Percentiles rank a stretch among this genome's conserved stretches.
These are phyloP conservation scores for Drosophila limbata DNA, from an alignment of 2,888 invertebrate genomes.

Conservation along the genomic window DNA sequence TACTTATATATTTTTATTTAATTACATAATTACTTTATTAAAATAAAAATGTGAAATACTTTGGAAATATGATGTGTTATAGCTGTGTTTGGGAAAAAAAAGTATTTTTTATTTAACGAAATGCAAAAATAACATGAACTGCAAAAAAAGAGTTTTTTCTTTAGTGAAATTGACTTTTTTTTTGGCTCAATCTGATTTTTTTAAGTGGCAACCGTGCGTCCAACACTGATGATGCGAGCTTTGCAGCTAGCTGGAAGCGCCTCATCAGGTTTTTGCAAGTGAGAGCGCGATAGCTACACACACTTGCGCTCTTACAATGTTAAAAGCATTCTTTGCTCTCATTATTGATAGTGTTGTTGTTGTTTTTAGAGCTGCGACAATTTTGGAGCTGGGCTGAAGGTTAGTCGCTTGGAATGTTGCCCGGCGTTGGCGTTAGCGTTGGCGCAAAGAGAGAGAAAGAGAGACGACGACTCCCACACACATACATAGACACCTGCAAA, in stretches of 20 bases:
- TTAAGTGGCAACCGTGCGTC: slow-evolving; percentile 15
- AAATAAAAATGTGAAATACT: too few relatives aligned
- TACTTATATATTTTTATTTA: too few relatives aligned
- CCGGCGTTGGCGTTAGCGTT: slow-evolving; percentile 68
- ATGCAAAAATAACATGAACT: too few relatives aligned
- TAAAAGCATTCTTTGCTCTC: slow-evolving; percentile 35
- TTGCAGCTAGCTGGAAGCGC: slow-evolving; percentile 34
- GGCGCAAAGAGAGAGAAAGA: slow-evolving; percentile 36
- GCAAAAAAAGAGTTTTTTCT: too few relatives aligned
- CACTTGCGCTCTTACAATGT: neutral
- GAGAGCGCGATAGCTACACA: slow-evolving; percentile 9
- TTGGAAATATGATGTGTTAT: too few relatives aligned
- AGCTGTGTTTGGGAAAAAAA: too few relatives aligned
- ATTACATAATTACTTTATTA: too few relatives aligned
- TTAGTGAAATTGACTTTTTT: too few relatives aligned
- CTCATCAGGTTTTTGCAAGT: slow-evolving; percentile 53
- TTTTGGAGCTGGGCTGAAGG: slow-evolving; percentile 72
- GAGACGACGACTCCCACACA: slow-evolving; percentile 27
- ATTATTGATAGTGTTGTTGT: slow-evolving; percentile 19
- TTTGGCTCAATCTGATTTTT: too few relatives aligned
- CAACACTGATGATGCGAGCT: slow-evolving; percentile 45
- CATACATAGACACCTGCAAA: slow-evolving; percentile 11
- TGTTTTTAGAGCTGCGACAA: slow-evolving; percentile 50
- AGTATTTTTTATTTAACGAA: too few relatives aligned
- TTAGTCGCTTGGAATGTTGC: slow-evolving; percentile 74